These are phyloP conservation scores for Canis aureus DNA, from an alignment of 2,113 vertebrate species.

Conservation along the genomic window DNA sequence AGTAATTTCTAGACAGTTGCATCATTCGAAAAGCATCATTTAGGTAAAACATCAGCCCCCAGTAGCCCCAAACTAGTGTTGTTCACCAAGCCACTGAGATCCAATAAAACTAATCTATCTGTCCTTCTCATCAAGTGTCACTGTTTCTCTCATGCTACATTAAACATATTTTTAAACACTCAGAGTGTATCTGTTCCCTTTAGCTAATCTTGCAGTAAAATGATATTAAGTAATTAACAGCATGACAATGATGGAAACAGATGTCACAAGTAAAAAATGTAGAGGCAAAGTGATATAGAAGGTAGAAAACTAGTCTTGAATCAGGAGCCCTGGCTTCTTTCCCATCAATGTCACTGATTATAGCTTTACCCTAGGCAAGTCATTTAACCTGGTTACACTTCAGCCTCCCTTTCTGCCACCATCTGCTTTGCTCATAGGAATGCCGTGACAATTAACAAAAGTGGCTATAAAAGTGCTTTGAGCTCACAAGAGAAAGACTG, in stretches of 20 bases:
- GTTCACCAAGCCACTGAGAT: conserved; percentile 48
- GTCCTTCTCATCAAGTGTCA: not conserved
- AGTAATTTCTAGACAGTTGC: not conserved
- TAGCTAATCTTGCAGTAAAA: conserved; percentile 77
- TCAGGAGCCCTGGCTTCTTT: conserved; percentile 33
- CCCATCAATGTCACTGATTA: conserved; percentile 31
- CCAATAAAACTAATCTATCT: not conserved
- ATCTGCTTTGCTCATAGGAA: conserved; percentile 68
- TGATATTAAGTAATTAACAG: conserved; percentile 77
- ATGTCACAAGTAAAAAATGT: conserved; percentile 66
- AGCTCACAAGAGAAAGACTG: conserved; percentile 64
- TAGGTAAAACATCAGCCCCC: not conserved
- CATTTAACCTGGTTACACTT: conserved; percentile 59
- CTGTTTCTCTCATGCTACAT: conserved; percentile 2
- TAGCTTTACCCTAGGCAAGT: conserved; percentile 55
- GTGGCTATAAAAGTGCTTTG: conserved; percentile 59
- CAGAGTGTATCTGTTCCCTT: conserved; percentile 57
- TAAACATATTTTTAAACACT: conserved; percentile 62
- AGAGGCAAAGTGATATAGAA: conserved; percentile 59
- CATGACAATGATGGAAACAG: conserved; percentile 74
- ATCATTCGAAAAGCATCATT: conserved; percentile 2
- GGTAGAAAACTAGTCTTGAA: conserved; percentile 49
- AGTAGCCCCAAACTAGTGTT: not conserved
- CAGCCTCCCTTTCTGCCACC: conserved; percentile 32
- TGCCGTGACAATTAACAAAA: conserved; percentile 52